Evolutionary conservation across 2,113 vertebrate species (phyloP), one percentile per base, ranked within the genome.

Genomic region (Dicerorhinus sumatrensis): DNA sequence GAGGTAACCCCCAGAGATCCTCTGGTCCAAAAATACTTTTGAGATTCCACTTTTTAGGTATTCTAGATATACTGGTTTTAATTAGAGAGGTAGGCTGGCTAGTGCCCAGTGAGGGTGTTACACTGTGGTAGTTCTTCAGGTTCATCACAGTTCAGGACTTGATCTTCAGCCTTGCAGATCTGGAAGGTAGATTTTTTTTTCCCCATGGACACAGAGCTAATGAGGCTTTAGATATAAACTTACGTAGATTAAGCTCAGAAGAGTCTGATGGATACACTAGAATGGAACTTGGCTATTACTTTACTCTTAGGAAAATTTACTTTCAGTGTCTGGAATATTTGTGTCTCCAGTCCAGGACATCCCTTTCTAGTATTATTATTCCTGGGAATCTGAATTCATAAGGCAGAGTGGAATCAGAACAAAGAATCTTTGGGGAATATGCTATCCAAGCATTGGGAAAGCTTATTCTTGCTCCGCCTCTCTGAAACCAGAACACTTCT

Each of bases 341-440:
- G 20, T 79, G 23, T 85, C n/a, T 90, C 95, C 79, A 70, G 65
- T 77, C 21, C 4, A 65, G 25, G 69, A 2, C 39, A 70, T 87
- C 39, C 65, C 42, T 91, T 69, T 91, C 67, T 82, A 67, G 29
- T 81, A 63, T 65, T 48, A 31, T 81, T 31, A 67, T 70, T 65
- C 58, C 70, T 96, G 33, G 54, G 58, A 84, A 84, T 89, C 63
- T 83, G 48, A 79, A 94, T 70, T 88, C 17, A 29, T 65, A 84
- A 79, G n/a, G 36, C 33, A 85, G 51, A n/a, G 25, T 87, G 8
- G 67, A 87, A 76, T 89, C 92, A 97, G 54, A 80, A 56, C 33
- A 39, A 79, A 88, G 67, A 72, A 51, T 96, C n/a, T 87, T 73
- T 6, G 25, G n/a, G 27, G 65, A 79, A 63, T 69, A 46, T 33